Percentiles rank a stretch among this genome's conserved stretches.
These are phyloP conservation scores for Lepidostoma basale DNA, from an alignment of 1,140 invertebrate species.

Conservation along the genomic window DNA sequence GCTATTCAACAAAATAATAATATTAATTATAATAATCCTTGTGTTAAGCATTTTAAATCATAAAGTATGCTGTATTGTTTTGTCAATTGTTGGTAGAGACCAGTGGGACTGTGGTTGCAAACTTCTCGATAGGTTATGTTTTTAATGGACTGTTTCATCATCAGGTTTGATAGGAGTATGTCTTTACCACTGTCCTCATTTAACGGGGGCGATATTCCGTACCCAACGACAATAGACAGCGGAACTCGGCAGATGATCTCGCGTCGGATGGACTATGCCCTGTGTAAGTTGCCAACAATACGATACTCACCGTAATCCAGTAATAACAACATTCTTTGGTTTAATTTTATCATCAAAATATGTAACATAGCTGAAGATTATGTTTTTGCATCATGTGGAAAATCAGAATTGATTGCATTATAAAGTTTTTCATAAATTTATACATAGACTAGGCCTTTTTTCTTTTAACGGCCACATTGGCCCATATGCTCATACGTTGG, in stretches of 20 bases:
- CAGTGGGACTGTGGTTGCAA: no score
- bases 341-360: conserved; percentile 22
- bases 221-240: conserved; percentile 59
- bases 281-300: conserved; percentile 64
- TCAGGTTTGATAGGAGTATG: conserved; percentile 67
- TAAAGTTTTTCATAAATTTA: conserved; percentile 38
- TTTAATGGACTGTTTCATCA: conserved; percentile 52
- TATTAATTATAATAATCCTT: neutral
- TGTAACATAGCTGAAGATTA: conserved; percentile 40
- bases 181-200: conserved; percentile 63
- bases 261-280: conserved; percentile 70
- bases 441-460: conserved; percentile 44
- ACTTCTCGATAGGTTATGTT: neutral
- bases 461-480: conserved; percentile 30
- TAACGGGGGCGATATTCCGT: conserved; percentile 60
- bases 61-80: neutral
- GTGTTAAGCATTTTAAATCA: no score
- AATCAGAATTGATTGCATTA: conserved; percentile 42
- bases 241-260: conserved; percentile 47
- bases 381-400: conserved; percentile 45
- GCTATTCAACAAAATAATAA: neutral
- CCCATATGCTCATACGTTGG: conserved; percentile 41
- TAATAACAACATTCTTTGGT: conserved; percentile 14
- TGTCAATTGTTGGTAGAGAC: neutral
- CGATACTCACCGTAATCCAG: neutral